These are phyloP conservation scores for Litoditis marina DNA, from an alignment of 2,888 invertebrate species.

Conservation along the genomic window DNA sequence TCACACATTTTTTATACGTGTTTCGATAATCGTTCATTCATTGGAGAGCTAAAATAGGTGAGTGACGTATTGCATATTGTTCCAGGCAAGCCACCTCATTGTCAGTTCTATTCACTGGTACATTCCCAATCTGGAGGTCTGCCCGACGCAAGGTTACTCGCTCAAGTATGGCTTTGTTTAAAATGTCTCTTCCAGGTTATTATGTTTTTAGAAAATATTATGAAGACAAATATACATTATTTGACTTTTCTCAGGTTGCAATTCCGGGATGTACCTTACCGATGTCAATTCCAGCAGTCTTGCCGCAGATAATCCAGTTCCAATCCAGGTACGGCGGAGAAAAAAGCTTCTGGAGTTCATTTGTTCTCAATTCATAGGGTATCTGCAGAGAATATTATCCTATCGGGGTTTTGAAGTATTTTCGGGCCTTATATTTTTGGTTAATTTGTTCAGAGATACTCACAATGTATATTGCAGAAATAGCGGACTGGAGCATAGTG, in stretches of 20 bases:
- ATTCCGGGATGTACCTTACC: background rate
- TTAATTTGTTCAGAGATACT: too few species aligned
- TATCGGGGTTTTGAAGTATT: too few species aligned
- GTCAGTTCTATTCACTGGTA: conserved; percentile 29
- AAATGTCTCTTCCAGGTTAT: background rate
- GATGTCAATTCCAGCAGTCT: background rate
- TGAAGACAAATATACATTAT: too few species aligned
- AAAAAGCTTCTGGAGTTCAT: too few species aligned
- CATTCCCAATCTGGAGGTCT: conserved; percentile 8
- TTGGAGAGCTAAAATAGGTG: background rate
- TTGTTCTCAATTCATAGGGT: too few species aligned
- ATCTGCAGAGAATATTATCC: too few species aligned
- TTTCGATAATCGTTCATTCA: too few species aligned
- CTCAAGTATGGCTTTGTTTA: conserved; percentile 5
- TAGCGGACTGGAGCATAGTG: conserved; percentile 28
- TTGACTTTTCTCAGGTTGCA: background rate
- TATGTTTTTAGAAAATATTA: too few species aligned
- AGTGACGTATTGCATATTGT: background rate
- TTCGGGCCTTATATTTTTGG: too few species aligned
- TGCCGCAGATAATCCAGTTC: conserved; percentile 28
- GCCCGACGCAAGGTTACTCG: conserved; percentile 15
- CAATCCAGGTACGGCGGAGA: conserved; percentile 21
- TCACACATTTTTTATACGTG: too few species aligned
- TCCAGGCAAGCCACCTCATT: conserved; percentile 30
- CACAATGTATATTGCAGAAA: too few species aligned